Evolutionary conservation across 2,113 vertebrate genomes (phyloP).

Genomic region (Talpa occidentalis): DNA sequence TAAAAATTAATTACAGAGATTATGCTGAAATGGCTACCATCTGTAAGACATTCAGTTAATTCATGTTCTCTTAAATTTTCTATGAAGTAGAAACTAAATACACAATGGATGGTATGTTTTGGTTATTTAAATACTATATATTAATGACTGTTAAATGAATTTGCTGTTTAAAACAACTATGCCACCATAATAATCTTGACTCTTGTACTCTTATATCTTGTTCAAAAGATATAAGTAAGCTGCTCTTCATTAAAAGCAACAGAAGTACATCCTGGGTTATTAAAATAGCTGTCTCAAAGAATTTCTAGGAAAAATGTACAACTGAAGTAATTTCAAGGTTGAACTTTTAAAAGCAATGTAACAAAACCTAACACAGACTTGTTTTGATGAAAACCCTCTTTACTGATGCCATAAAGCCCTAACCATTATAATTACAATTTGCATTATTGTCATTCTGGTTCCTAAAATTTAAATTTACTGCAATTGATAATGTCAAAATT

Average conservation of each 20-base stretch:
- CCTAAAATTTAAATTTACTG: not conserved
- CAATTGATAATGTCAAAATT: not conserved
- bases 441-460: not conserved
- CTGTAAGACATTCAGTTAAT: not conserved
- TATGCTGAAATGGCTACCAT: not conserved
- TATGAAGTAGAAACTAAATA: not conserved
- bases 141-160: not conserved
- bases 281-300: not conserved
- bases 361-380: not conserved
- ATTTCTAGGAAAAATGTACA: not conserved
- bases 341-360: not conserved
- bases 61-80: conserved; percentile 34
- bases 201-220: not conserved
- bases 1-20: conserved; percentile 51
- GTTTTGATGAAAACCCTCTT: not conserved
- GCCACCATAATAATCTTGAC: not conserved
- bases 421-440: not conserved
- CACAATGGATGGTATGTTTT: not conserved
- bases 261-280: not conserved
- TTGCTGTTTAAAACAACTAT: not conserved
- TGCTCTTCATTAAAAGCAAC: not conserved
- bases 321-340: not conserved
- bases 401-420: not conserved
- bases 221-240: not conserved
- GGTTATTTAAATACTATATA: not conserved